These are phyloP conservation scores for Podiceps cristatus DNA, from an alignment of 2,113 vertebrate species.

Conservation along the genomic window DNA sequence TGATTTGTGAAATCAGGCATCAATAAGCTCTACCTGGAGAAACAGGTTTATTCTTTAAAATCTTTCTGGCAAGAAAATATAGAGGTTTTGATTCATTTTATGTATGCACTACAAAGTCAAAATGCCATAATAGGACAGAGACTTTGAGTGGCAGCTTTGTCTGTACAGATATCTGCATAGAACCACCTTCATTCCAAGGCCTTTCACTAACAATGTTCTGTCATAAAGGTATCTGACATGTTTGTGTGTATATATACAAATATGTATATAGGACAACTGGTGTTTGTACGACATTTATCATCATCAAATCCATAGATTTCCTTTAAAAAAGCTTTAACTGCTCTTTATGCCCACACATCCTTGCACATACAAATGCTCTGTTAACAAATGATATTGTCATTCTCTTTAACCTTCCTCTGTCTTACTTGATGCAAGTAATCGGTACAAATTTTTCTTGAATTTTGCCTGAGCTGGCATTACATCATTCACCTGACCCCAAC, in stretches of 20 bases:
- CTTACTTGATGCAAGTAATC: neutral
- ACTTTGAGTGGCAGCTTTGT: neutral
- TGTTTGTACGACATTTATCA: neutral
- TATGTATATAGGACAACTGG: neutral
- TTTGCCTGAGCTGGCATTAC: neutral
- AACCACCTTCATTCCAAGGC: neutral
- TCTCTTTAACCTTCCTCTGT: neutral
- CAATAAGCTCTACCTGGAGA: neutral
- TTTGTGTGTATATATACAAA: neutral
- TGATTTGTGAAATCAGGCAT: neutral
- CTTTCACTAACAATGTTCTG: neutral
- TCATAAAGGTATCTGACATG: neutral
- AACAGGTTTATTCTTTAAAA: neutral
- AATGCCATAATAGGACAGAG: neutral
- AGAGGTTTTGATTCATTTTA: neutral
- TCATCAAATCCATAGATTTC: neutral
- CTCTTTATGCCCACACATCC: neutral
- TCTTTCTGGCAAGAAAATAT: neutral
- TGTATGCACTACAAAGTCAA: neutral
- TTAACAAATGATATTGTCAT: neutral
- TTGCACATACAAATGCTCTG: neutral
- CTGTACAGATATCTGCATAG: neutral
- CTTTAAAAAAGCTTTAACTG: neutral
- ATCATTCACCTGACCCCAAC: neutral
- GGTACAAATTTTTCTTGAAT: neutral